Evolutionary conservation across 2,888 invertebrate genomes (phyloP).

Genomic region (Coleophora deauratella): DNA sequence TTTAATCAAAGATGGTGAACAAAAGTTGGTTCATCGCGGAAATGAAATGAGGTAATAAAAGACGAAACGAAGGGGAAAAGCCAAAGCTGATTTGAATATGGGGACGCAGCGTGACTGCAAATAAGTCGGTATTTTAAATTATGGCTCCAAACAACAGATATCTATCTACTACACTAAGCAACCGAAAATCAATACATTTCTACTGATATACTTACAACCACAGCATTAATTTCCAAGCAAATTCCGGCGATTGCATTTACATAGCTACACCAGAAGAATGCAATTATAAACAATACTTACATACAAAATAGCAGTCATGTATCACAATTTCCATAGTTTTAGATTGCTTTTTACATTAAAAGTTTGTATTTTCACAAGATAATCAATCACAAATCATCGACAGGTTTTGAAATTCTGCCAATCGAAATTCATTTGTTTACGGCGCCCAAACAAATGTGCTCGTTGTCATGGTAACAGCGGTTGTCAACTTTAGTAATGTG

Average conservation of each 20-base stretch:
- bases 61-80: not conserved
- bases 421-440: constrained; percentile 67
- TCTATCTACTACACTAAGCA: constrained; percentile 43
- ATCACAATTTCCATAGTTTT: constrained; percentile 37
- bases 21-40: too few species aligned
- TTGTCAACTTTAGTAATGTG: constrained; percentile 49
- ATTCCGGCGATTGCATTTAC: too few species aligned
- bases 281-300: constrained; percentile 29
- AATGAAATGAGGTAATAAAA: too few species aligned
- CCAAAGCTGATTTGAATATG: constrained; percentile 49
- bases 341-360: constrained; percentile 16
- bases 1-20: too few species aligned
- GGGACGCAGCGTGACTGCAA: constrained; percentile 36
- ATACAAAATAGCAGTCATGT: constrained; percentile 29
- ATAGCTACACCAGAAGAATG: too few species aligned
- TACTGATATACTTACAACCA: not conserved
- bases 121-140: constrained; percentile 37
- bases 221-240: too few species aligned
- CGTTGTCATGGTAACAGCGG: constrained; percentile 47
- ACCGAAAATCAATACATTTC: constrained; percentile 37
- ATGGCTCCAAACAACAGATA: constrained; percentile 34
- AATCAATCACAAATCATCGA: constrained; percentile 28
- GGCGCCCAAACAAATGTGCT: constrained; percentile 49
- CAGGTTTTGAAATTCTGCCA: constrained; percentile 38
- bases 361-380: constrained; percentile 22